These are phyloP conservation scores for Nasonia giraulti DNA, from an alignment of 1,140 invertebrate species.

Conservation along the genomic window DNA sequence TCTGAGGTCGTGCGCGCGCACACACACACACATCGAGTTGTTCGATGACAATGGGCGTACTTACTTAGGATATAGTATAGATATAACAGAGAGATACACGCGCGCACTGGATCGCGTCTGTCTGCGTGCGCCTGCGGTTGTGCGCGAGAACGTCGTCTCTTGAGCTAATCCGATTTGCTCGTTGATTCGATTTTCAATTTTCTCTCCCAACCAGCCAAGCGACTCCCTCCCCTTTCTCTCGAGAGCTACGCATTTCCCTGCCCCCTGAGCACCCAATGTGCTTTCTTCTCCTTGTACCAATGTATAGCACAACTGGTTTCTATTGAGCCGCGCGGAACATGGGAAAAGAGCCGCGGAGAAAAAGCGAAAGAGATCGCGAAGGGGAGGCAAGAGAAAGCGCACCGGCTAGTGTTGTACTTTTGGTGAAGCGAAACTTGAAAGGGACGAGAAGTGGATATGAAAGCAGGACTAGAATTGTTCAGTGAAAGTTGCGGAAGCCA, in stretches of 20 bases:
- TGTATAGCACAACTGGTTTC: neutral
- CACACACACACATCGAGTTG: neutral
- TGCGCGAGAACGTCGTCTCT: conserved; percentile 54
- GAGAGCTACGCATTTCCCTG: conserved; percentile 60
- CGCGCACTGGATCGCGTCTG: neutral
- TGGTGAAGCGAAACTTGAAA: neutral
- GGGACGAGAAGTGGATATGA: neutral
- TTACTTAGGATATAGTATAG: neutral
- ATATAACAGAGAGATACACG: neutral
- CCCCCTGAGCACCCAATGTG: conserved; percentile 28
- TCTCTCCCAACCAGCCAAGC: conserved; percentile 52
- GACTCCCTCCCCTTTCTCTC: conserved; percentile 55
- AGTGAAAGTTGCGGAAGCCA: conserved; percentile 51
- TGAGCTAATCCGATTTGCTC: conserved; percentile 65
- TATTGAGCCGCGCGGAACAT: neutral
- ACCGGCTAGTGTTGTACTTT: neutral
- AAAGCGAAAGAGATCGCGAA: neutral
- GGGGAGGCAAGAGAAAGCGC: conserved; percentile 5
- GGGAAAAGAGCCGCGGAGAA: neutral
- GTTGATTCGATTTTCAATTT: conserved; percentile 69
- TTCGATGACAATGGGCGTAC: neutral
- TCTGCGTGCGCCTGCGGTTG: conserved; percentile 58
- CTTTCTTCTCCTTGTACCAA: conserved; percentile 51
- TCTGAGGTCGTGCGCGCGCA: neutral
- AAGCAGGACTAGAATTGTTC: neutral